Percentiles rank a stretch among this genome's conserved stretches.
Evolutionary conservation across 1,140 invertebrate genomes (phyloP).

Genomic region (Calosoma granatense): DNA sequence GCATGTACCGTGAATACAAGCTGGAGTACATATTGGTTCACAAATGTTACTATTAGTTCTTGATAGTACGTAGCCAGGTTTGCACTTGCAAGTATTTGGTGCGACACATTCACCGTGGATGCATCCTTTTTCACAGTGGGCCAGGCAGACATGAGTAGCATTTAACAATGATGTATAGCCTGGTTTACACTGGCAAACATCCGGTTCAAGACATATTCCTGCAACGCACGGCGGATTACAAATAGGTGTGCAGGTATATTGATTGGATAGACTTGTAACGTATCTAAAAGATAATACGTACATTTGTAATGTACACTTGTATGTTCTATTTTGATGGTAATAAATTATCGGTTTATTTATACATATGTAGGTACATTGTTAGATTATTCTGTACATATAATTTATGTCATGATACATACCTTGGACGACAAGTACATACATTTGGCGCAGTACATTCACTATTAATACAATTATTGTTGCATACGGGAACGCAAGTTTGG

Average conservation of each 20-base stretch:
- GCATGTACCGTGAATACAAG: slow-evolving; percentile 48
- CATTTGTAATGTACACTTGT: no score
- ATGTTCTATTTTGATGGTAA: no score
- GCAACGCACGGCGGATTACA: slow-evolving; percentile 45
- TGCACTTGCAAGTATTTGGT: slow-evolving; percentile 42
- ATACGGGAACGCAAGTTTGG: slow-evolving; percentile 38
- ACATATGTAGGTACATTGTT: no score
- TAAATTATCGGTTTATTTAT: no score
- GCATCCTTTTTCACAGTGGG: slow-evolving; percentile 30
- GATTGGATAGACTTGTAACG: slow-evolving; percentile 22
- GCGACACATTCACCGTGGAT: slow-evolving; percentile 35
- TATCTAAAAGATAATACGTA: background rate
- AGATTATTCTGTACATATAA: background rate
- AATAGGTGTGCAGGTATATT: slow-evolving; percentile 37
- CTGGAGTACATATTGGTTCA: slow-evolving; percentile 43
- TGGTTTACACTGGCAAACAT: slow-evolving; percentile 40
- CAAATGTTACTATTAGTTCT: slow-evolving; percentile 33
- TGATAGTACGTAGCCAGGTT: slow-evolving; percentile 35
- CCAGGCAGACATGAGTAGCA: slow-evolving; percentile 26
- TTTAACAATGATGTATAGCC: slow-evolving; percentile 28
- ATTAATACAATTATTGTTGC: slow-evolving; percentile 40
- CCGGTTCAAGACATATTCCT: slow-evolving; percentile 38
- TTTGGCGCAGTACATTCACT: slow-evolving; percentile 34
- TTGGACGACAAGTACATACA: slow-evolving; percentile 22
- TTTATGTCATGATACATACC: slow-evolving; percentile 21